phyloP scores from a whole-genome alignment of 2,113 vertebrate genomes.

The Cromileptes altivelis region DNA sequence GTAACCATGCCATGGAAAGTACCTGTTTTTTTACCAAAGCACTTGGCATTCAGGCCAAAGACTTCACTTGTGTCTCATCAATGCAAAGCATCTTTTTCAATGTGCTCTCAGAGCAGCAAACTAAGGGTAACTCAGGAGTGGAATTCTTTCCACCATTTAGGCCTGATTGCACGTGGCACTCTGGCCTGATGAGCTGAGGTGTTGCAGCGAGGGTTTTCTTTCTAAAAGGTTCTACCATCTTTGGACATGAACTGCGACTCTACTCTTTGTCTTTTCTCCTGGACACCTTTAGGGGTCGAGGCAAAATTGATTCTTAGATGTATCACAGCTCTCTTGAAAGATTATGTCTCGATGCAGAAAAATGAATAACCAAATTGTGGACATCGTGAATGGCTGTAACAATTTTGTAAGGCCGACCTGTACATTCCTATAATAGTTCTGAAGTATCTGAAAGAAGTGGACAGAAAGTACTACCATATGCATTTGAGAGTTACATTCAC shows the following conservation, averaged over 20 bases:
- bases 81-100: conserved; percentile 13
- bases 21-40: not conserved
- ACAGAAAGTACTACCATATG: too few species aligned
- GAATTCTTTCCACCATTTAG: conserved; percentile 10
- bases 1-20: not conserved
- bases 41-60: not conserved
- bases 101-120: conserved; percentile 15
- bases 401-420: too few species aligned
- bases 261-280: not conserved
- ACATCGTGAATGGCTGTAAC: too few species aligned
- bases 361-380: too few species aligned
- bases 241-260: not conserved
- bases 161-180: conserved; percentile 32
- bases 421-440: too few species aligned
- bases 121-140: not conserved
- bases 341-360: too few species aligned
- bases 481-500: too few species aligned
- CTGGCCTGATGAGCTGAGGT: not conserved
- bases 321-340: too few species aligned
- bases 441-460: too few species aligned
- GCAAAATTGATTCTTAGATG: too few species aligned
- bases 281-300: not conserved
- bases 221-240: not conserved
- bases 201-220: not conserved
- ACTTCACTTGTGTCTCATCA: conserved; percentile 10